Conservation (phyloP, 1,140 invertebrate genomes). For the Papilio machaon region DNA sequence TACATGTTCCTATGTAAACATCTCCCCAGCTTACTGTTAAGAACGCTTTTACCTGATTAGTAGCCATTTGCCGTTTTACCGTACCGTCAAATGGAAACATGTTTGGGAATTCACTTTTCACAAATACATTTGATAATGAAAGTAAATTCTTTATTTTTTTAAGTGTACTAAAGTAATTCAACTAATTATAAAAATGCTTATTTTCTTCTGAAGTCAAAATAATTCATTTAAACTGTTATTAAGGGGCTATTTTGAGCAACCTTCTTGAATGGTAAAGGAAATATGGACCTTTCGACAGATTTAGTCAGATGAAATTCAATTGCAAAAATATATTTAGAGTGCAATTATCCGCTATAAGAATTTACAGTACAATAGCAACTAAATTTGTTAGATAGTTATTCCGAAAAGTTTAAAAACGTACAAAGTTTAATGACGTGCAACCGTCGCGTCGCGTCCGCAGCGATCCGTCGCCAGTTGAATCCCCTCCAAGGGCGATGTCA, state of each 20-base stretch:
- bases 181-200: background rate
- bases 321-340: background rate
- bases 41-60: slow-evolving; percentile 37
- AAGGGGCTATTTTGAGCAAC: too few species aligned
- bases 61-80: slow-evolving; percentile 18
- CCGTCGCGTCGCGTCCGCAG: background rate
- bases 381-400: background rate
- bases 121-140: background rate
- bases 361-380: background rate
- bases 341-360: background rate
- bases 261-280: too few species aligned
- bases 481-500: slow-evolving; percentile 36
- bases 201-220: too few species aligned
- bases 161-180: background rate
- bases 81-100: background rate
- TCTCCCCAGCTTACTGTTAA: slow-evolving; percentile 21
- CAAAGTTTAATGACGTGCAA: slow-evolving; percentile 16
- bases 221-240: too few species aligned
- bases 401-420: background rate
- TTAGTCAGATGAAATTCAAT: background rate
- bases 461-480: slow-evolving; percentile 12
- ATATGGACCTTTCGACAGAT: too few species aligned
- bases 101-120: background rate
- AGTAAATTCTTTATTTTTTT: background rate
- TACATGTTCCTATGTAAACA: slow-evolving; percentile 30